Evolutionary conservation across 1,140 invertebrate species (phyloP).

Genomic region (Drosophila tristis): DNA sequence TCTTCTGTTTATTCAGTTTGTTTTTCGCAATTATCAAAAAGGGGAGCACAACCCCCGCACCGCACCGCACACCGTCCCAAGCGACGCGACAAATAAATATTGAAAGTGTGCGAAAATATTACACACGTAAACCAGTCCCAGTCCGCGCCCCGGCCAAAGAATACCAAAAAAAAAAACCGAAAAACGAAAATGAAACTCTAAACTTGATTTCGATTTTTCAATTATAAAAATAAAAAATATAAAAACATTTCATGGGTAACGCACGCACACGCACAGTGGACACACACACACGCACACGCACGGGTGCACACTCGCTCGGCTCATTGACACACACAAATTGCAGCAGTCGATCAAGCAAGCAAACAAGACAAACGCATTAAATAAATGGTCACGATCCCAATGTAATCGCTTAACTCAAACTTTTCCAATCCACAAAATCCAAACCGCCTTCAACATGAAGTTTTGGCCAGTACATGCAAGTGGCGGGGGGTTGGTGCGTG

Average conservation of each 20-base stretch:
- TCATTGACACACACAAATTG: slow-evolving; percentile 8
- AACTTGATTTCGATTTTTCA: slow-evolving; percentile 46
- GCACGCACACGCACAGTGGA: slow-evolving; percentile 28
- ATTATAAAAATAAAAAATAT: slow-evolving; percentile 13
- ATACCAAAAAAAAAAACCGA: slow-evolving; percentile 1
- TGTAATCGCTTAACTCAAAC: slow-evolving; percentile 35
- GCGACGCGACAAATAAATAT: slow-evolving; percentile 64
- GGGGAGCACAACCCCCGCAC: slow-evolving; percentile 19
- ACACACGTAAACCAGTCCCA: slow-evolving; percentile 57
- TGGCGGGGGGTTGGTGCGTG: background rate
- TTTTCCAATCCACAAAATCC: slow-evolving; percentile 32
- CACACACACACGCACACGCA: slow-evolving; percentile 25
- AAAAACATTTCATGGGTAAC: slow-evolving; percentile 42
- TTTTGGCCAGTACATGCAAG: slow-evolving; percentile 2
- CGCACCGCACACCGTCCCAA: background rate
- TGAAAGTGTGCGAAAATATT: slow-evolving; percentile 71
- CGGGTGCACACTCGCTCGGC: background rate
- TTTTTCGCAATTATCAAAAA: slow-evolving; percentile 65
- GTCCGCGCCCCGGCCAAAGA: slow-evolving; percentile 15
- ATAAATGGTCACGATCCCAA: slow-evolving; percentile 38
- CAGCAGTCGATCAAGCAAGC: slow-evolving; percentile 12
- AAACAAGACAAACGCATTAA: slow-evolving; percentile 26
- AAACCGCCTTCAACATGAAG: slow-evolving; percentile 37
- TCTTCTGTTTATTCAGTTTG: slow-evolving; percentile 45
- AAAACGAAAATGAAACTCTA: background rate